Evolutionary conservation across 2,888 invertebrate genomes (phyloP).

Genomic region (Boloria selene): DNA sequence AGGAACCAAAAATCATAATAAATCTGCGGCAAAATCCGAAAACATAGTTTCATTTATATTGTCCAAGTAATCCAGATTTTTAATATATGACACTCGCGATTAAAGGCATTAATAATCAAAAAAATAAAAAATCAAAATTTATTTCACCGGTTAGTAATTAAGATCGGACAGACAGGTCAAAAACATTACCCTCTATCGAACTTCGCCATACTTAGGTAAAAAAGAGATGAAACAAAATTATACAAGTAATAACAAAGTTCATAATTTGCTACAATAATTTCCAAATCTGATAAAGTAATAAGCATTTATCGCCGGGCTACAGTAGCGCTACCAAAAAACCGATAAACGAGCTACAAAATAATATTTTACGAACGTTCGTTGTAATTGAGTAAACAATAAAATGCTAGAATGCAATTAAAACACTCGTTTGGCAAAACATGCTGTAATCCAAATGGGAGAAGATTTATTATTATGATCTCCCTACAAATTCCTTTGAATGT

Average conservation of each 20-base stretch:
- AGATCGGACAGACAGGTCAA: too few relatives aligned
- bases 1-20: too few relatives aligned
- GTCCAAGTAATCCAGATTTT: too few relatives aligned
- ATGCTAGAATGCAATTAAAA: slow-evolving; percentile 38
- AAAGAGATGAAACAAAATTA: too few relatives aligned
- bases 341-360: slow-evolving; percentile 31
- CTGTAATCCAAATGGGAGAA: slow-evolving; percentile 34
- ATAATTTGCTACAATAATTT: slow-evolving; percentile 6
- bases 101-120: too few relatives aligned
- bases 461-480: slow-evolving; percentile 39
- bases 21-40: too few relatives aligned
- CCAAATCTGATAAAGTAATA: slow-evolving; percentile 14
- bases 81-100: too few relatives aligned
- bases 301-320: slow-evolving; percentile 14
- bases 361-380: slow-evolving; percentile 36
- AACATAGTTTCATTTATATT: too few relatives aligned
- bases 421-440: slow-evolving; percentile 38
- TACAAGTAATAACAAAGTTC: neutral
- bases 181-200: too few relatives aligned
- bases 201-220: too few relatives aligned
- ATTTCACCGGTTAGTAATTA: too few relatives aligned
- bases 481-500: slow-evolving; percentile 32
- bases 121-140: too few relatives aligned
- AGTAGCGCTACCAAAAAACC: slow-evolving; percentile 7
- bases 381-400: slow-evolving; percentile 38